Evolutionary conservation across 2,888 invertebrate genomes (phyloP).

Genomic region (Drosophila rubida): DNA sequence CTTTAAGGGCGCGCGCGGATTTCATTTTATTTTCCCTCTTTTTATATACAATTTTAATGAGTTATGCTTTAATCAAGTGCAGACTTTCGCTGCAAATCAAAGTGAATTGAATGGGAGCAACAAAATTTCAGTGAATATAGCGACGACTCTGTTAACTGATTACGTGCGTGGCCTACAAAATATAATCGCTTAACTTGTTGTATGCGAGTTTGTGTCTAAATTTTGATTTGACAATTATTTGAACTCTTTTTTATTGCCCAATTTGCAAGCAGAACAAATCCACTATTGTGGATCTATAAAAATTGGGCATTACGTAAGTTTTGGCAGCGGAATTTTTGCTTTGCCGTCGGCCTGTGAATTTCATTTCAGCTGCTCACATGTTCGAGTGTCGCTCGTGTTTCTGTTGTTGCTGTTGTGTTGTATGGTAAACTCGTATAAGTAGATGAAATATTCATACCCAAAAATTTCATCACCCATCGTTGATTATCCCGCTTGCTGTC

Average conservation of each 20-base stretch:
- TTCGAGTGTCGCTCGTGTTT: not conserved
- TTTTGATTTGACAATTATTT: no score
- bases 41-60: no score
- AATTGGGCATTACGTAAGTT: no score
- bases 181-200: not conserved
- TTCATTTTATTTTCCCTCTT: not conserved
- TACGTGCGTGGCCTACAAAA: not conserved
- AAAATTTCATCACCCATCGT: slow-evolving; percentile 38
- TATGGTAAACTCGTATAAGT: slow-evolving; percentile 10
- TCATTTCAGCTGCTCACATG: slow-evolving; percentile 8
- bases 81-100: not conserved
- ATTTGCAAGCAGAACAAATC: no score
- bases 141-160: not conserved
- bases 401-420: no score
- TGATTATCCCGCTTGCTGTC: slow-evolving; percentile 1
- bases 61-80: not conserved
- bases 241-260: no score
- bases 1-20: not conserved
- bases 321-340: not conserved
- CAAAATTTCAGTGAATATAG: not conserved
- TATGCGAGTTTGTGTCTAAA: no score
- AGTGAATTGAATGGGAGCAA: no score
- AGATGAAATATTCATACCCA: slow-evolving; percentile 35
- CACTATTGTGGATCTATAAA: no score
- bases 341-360: slow-evolving; percentile 13